Conservation (phyloP, 2,113 vertebrate genomes). For the Istiophorus platypterus region DNA sequence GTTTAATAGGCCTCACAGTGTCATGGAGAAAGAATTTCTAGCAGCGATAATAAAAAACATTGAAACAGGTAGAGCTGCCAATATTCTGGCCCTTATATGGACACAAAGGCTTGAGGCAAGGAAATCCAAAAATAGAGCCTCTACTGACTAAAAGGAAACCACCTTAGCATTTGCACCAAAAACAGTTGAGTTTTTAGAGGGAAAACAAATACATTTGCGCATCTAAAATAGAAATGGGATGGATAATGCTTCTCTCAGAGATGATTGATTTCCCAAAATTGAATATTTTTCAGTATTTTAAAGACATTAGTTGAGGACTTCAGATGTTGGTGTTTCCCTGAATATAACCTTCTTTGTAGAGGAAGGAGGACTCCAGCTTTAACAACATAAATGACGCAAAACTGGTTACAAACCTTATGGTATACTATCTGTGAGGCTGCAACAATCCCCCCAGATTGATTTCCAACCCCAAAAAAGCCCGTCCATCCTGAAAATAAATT, state of each 20-base stretch:
- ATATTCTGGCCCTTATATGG: background rate
- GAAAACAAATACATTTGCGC: background rate
- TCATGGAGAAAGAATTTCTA: conserved; percentile 4
- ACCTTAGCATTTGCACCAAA: background rate
- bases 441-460: too few species aligned
- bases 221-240: background rate
- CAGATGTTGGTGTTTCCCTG: too few species aligned
- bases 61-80: background rate
- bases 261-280: background rate
- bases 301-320: background rate
- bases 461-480: too few species aligned
- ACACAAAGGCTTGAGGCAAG: background rate
- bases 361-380: too few species aligned
- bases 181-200: background rate
- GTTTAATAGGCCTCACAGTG: background rate
- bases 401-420: too few species aligned
- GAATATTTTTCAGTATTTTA: background rate
- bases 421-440: too few species aligned
- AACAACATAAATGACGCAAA: too few species aligned
- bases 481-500: too few species aligned
- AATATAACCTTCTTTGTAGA: too few species aligned
- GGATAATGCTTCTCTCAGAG: background rate
- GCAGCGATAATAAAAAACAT: conserved; percentile 1
- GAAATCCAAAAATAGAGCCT: background rate
- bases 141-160: background rate